phyloP scores from a whole-genome alignment of 2,888 invertebrate genomes.

The Cheilosia impressa region DNA sequence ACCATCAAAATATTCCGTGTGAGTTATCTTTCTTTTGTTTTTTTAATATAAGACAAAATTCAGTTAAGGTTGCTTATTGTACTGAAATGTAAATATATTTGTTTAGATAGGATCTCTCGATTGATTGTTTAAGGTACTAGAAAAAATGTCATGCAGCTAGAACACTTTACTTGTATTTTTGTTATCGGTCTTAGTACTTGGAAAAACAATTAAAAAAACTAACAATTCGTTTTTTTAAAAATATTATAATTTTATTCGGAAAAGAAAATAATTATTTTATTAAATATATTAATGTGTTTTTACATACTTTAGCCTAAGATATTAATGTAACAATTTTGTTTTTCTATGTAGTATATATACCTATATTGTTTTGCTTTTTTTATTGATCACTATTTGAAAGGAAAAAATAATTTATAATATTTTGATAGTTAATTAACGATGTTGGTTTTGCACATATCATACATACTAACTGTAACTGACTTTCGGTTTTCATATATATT shows the following conservation, averaged over 20 bases:
- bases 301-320: conserved; percentile 39
- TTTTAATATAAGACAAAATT: conserved; percentile 51
- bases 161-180: conserved; percentile 47
- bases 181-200: conserved; percentile 25
- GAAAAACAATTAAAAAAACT: conserved; percentile 36
- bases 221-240: conserved; percentile 29
- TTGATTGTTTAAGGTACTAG: conserved; percentile 75
- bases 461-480: conserved; percentile 61
- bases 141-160: conserved; percentile 70
- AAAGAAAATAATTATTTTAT: conserved; percentile 29
- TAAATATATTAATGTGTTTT: conserved; percentile 12
- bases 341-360: background rate
- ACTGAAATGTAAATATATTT: conserved; percentile 67
- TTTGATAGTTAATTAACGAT: conserved; percentile 38
- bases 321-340: conserved; percentile 43
- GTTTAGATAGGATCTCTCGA: conserved; percentile 70
- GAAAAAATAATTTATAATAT: conserved; percentile 37
- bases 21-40: conserved; percentile 10
- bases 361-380: background rate
- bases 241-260: conserved; percentile 44
- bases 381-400: conserved; percentile 45
- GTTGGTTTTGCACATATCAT: conserved; percentile 34
- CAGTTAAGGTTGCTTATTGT: conserved; percentile 69
- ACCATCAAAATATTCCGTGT: conserved; percentile 17
- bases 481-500: conserved; percentile 24